phyloP scores from a whole-genome alignment of 2,113 vertebrate genomes.

The Puma concolor region DNA sequence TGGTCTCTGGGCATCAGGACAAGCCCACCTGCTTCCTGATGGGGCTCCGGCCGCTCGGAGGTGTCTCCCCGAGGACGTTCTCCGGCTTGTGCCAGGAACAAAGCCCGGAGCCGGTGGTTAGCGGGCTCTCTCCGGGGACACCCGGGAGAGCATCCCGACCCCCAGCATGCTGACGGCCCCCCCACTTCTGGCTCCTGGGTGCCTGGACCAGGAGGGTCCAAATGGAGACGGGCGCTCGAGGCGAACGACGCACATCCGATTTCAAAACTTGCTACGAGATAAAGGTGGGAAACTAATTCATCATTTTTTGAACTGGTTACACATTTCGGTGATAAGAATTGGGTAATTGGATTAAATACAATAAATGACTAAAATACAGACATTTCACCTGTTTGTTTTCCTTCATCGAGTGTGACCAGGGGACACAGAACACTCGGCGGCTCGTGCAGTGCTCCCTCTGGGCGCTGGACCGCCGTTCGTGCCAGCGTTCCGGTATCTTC shows the following conservation, averaged over 20 bases:
- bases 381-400: background rate
- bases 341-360: background rate
- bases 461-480: too few relatives aligned
- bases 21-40: background rate
- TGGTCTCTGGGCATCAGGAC: background rate
- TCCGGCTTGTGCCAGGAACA: background rate
- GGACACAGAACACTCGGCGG: background rate
- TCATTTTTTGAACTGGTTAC: background rate
- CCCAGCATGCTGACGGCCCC: background rate
- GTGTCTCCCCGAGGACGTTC: too few relatives aligned
- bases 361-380: background rate
- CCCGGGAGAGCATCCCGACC: rapidly evolving
- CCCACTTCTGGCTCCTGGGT: background rate
- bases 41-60: background rate
- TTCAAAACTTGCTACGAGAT: rapidly evolving
- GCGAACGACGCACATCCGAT: rapidly evolving
- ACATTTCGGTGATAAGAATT: background rate
- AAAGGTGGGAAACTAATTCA: too few relatives aligned
- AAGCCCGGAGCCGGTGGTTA: background rate
- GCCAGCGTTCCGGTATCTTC: rapidly evolving
- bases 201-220: background rate
- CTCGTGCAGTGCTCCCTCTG: background rate
- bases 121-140: background rate
- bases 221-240: rapidly evolving
- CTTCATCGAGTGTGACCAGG: rapidly evolving